A percentile compares a stretch with the other conserved stretches of the same genome.
phyloP scores from a whole-genome alignment of 2,888 invertebrate genomes.

The Liodrosophila aerea region DNA sequence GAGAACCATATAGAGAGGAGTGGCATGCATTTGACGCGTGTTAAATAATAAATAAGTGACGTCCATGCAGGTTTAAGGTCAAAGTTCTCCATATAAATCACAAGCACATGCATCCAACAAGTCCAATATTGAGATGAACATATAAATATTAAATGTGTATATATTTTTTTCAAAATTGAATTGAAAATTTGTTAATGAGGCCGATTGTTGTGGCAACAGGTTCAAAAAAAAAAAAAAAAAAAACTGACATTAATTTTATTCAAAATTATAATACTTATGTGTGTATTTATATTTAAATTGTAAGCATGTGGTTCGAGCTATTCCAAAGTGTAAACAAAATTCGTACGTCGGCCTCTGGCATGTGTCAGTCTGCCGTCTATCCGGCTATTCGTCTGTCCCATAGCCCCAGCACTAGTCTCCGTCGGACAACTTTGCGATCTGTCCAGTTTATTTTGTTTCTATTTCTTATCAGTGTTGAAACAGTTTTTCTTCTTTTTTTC shows the following conservation, averaged over 20 bases:
- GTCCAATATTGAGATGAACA: constrained; percentile 34
- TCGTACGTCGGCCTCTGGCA: constrained; percentile 46
- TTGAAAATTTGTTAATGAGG: constrained; percentile 58
- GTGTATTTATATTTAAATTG: constrained; percentile 1
- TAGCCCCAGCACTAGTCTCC: constrained; percentile 11
- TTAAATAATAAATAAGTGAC: constrained; percentile 46
- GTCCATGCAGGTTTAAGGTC: constrained; percentile 59
- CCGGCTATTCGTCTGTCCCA: not conserved
- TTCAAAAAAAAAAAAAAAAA: constrained; percentile 16
- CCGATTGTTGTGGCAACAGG: constrained; percentile 29
- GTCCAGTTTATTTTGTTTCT: constrained; percentile 4
- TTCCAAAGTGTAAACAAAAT: constrained; percentile 45
- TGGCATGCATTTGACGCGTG: constrained; percentile 53
- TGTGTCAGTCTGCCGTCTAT: constrained; percentile 16
- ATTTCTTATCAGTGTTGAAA: constrained; percentile 49
- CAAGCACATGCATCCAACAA: constrained; percentile 60
- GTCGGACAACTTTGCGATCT: constrained; percentile 28
- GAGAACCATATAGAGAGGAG: too few species aligned
- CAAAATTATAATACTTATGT: constrained; percentile 6
- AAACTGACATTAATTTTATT: constrained; percentile 4
- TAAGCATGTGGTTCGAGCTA: constrained; percentile 4
- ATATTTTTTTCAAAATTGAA: constrained; percentile 26
- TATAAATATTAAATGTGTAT: constrained; percentile 9
- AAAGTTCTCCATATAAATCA: constrained; percentile 66
- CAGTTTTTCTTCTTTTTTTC: constrained; percentile 18